Evolutionary conservation across 2,797 vertebrate species (phyloP), one percentile per base, ranked within the genome.

Genomic region (Psittacula echo): DNA sequence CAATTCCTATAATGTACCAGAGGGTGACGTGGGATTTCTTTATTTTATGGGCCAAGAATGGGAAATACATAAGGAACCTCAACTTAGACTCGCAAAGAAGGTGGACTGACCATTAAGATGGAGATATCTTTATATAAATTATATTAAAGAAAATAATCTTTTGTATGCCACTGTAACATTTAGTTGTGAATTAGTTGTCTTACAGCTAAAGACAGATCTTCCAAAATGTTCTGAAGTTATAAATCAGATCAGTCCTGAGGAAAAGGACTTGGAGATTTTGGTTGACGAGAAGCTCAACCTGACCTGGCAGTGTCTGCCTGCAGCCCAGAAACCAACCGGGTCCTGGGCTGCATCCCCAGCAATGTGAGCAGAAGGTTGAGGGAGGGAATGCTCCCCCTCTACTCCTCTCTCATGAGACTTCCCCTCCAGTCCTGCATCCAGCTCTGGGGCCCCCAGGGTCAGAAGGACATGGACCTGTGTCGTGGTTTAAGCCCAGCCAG

Each of bases 21-120:
- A 58, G 23, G n/a, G 11, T 11, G 18, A 56, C 0, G 0, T 7
- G 3, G 27, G 17, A 11, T 11, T 29, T 2, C n/a, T 56, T 56
- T 29, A 27, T n/a, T 77, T 73, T n/a, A 71, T 34, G 10, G 41
- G 67, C 8, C 2, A 2, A 12, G 29, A 76, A 3, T 0, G 1
- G 23, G 13, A 77, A 51, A 26, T 24, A 41, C 0, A 2, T 9
- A 34, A 45, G 16, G 22, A 64, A 30, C 34, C 45, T 47, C 47
- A 65, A 5, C 6, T 34, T 15, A 42, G 85, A 58, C 17, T n/a
- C 53, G 78, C 14, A 61, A 39, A 67, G 71, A 11, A n/a, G 5
- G 2, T 13, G 13, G 7, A 41, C 2, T 6, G 27, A 21, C 13
- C 9, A 8, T 34, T 47, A 41, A 64, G 47, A 74, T 15, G 12